Conservation (phyloP, 1,140 invertebrate genomes). For the Choristoneura fumiferana region DNA sequence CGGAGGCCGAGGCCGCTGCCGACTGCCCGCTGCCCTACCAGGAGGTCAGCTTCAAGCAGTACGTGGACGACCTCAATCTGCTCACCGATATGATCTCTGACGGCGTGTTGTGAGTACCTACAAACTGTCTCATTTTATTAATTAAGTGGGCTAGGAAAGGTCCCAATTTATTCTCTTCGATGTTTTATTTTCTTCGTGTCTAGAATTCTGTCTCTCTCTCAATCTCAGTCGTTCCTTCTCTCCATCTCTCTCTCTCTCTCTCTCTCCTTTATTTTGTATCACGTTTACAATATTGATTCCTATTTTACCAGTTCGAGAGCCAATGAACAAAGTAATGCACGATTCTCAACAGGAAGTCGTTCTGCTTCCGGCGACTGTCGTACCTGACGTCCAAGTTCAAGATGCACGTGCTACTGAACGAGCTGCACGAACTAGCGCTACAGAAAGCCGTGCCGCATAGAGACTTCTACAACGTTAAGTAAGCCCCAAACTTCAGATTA, state of each 20-base stretch:
- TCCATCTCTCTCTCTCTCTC: too few relatives aligned
- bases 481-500: too few relatives aligned
- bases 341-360: constrained; percentile 89
- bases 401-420: constrained; percentile 96
- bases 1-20: constrained; percentile 79
- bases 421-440: constrained; percentile 94
- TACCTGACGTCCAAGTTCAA: constrained; percentile 98
- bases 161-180: too few relatives aligned
- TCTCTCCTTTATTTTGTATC: too few relatives aligned
- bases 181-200: too few relatives aligned
- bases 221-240: too few relatives aligned
- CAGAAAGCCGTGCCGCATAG: constrained; percentile 98
- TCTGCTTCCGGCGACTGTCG: constrained; percentile 95
- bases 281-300: too few relatives aligned
- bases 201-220: too few relatives aligned
- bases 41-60: constrained; percentile 86
- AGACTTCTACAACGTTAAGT: constrained; percentile 99
- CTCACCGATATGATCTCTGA: constrained; percentile 95
- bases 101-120: constrained; percentile 89
- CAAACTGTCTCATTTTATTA: neutral
- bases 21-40: constrained; percentile 81
- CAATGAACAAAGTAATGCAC: neutral
- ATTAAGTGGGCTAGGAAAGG: too few relatives aligned
- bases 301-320: too few relatives aligned
- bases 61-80: constrained; percentile 88